Conservation (phyloP, 2,797 vertebrate genomes). For the Crypturellus tataupa region DNA sequence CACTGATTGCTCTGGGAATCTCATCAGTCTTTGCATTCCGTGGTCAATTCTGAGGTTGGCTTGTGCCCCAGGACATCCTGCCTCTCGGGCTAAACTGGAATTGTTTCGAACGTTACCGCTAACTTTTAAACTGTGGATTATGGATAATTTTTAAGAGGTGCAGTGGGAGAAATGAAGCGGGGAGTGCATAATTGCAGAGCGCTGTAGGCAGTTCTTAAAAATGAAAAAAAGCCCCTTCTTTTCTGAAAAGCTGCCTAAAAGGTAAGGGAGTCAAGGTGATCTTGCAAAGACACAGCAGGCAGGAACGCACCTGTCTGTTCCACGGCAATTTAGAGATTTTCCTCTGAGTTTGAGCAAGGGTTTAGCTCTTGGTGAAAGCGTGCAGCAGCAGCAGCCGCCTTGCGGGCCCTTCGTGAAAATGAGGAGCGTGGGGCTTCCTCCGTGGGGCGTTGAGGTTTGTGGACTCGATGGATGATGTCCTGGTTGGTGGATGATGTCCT, state of each 20-base stretch:
- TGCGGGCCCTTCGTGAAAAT: background rate
- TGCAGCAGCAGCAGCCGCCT: background rate
- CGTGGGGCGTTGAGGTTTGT: background rate
- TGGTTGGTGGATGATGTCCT: background rate
- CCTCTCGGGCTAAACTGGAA: slow-evolving; percentile 24
- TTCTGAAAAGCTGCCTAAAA: slow-evolving; percentile 22
- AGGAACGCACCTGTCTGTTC: background rate
- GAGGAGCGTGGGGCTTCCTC: background rate
- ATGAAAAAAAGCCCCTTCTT: slow-evolving; percentile 18
- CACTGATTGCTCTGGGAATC: background rate
- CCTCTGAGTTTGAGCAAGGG: background rate
- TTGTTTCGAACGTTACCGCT: slow-evolving; percentile 7
- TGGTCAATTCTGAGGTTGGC: background rate
- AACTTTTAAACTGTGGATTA: background rate
- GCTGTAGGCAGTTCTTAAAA: slow-evolving; percentile 2
- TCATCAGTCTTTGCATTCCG: background rate
- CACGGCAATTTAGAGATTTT: background rate
- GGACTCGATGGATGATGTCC: background rate
- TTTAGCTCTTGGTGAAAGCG: background rate
- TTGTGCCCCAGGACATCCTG: background rate
- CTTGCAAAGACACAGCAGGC: background rate
- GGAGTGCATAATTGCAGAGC: background rate
- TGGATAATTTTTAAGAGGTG: background rate
- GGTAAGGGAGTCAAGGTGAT: background rate
- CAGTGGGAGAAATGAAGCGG: background rate